Conservation (phyloP, 2,888 invertebrate genomes). For the Dusona sp. region DNA sequence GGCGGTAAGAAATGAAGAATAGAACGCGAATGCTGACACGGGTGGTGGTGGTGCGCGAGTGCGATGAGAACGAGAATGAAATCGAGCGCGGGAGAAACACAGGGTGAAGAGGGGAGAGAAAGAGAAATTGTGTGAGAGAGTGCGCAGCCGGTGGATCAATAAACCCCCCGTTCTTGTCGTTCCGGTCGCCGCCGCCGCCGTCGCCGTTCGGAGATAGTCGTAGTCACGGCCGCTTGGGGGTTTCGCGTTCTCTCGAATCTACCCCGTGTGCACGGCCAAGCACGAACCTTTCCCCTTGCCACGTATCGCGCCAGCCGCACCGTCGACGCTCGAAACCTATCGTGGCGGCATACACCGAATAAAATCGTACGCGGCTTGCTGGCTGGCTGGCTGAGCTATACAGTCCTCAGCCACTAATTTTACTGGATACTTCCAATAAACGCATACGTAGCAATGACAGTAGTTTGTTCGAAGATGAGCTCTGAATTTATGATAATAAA, state of each 20-base stretch:
- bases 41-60: slow-evolving; percentile 12
- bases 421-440: background rate
- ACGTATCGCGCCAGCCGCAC: slow-evolving; percentile 34
- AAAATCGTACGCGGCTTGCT: background rate
- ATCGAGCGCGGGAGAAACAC: slow-evolving; percentile 46
- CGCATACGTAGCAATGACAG: background rate
- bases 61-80: slow-evolving; percentile 36
- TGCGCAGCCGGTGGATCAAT: slow-evolving; percentile 83
- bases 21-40: background rate
- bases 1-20: slow-evolving; percentile 26
- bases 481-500: background rate
- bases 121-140: slow-evolving; percentile 75
- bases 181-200: slow-evolving; percentile 58
- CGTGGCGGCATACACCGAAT: slow-evolving; percentile 15
- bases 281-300: slow-evolving; percentile 42
- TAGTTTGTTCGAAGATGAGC: background rate
- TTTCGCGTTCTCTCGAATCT: slow-evolving; percentile 70
- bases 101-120: slow-evolving; percentile 33
- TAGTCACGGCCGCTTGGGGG: slow-evolving; percentile 71
- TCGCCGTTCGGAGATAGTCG: slow-evolving; percentile 61
- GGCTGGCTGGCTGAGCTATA: background rate
- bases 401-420: slow-evolving; percentile 25
- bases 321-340: slow-evolving; percentile 33
- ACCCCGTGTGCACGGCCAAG: slow-evolving; percentile 39
- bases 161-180: slow-evolving; percentile 77